Conservation (phyloP, 2,888 invertebrate species). For the Axea sp. region DNA sequence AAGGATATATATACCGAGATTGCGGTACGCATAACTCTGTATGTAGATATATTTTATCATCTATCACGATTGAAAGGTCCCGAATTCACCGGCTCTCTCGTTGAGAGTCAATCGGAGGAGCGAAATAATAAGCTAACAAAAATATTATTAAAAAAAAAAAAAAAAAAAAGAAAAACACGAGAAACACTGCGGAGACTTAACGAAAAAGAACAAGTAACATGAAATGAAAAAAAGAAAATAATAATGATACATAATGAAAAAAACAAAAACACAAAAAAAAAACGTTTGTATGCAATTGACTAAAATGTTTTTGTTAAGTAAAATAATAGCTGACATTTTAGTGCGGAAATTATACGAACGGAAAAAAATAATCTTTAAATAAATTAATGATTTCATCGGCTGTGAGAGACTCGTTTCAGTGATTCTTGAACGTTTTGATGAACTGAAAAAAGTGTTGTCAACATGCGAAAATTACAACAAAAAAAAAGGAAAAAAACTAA, state of each 20-base stretch:
- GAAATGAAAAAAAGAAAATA: conserved; percentile 15
- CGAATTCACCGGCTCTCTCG: conserved; percentile 55
- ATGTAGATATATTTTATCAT: conserved; percentile 60
- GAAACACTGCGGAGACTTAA: conserved; percentile 37
- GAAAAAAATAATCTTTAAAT: conserved; percentile 37
- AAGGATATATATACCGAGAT: conserved; percentile 47
- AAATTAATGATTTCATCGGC: conserved; percentile 59
- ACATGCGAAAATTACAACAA: conserved; percentile 29
- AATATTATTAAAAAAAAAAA: conserved; percentile 24
- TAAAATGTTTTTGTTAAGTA: conserved; percentile 61
- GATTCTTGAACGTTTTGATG: conserved; percentile 40
- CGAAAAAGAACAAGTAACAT: conserved; percentile 19
- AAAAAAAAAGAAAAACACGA: conserved; percentile 9
- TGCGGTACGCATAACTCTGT: conserved; percentile 48
- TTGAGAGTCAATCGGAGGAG: conserved; percentile 43
- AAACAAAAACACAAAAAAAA: conserved; percentile 9
- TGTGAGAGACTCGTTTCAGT: conserved; percentile 62
- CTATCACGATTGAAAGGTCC: conserved; percentile 53
- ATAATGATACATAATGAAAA: conserved; percentile 32
- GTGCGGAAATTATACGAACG: conserved; percentile 60
- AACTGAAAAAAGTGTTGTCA: conserved; percentile 47
- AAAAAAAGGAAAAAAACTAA: conserved; percentile 5
- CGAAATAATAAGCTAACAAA: conserved; percentile 45
- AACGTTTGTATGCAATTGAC: conserved; percentile 63
- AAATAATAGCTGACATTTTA: conserved; percentile 61